A percentile compares a stretch with the other conserved stretches of the same genome.
These are phyloP conservation scores for Theretra japonica DNA, from an alignment of 2,888 invertebrate species.

Conservation along the genomic window DNA sequence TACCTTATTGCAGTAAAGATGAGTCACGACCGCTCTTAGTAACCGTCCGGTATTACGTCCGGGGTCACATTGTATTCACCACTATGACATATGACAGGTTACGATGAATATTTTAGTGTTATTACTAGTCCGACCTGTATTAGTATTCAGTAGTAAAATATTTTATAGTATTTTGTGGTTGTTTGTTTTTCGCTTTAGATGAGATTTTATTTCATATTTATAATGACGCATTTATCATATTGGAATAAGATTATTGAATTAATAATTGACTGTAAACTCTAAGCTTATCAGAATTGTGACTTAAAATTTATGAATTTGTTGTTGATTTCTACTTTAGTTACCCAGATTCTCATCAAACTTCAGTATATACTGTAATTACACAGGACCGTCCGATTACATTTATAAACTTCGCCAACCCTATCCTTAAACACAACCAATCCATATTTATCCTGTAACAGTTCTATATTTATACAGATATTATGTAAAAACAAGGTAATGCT, in stretches of 20 bases:
- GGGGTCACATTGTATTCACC: constrained; percentile 6
- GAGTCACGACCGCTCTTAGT: not conserved
- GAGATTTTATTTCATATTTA: too few species aligned
- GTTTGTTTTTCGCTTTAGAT: too few species aligned
- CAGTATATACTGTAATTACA: too few species aligned
- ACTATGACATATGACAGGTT: constrained; percentile 3
- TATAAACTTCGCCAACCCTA: not conserved
- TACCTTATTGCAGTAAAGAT: not conserved
- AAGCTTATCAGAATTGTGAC: too few species aligned
- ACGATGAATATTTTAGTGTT: not conserved
- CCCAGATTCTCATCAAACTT: too few species aligned
- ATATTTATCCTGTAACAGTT: not conserved
- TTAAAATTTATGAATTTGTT: too few species aligned
- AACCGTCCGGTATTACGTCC: not conserved
- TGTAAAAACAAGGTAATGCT: constrained; percentile 5
- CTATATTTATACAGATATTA: constrained; percentile 17
- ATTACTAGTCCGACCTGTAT: not conserved
- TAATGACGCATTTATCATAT: too few species aligned
- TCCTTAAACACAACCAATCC: not conserved
- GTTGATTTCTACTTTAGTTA: too few species aligned
- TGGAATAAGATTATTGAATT: too few species aligned
- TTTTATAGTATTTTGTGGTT: too few species aligned
- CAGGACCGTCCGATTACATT: too few species aligned
- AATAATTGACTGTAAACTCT: too few species aligned
- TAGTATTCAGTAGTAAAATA: not conserved